These are phyloP conservation scores for Caradrina clavipalpis DNA, from an alignment of 2,888 invertebrate genomes.

Conservation along the genomic window DNA sequence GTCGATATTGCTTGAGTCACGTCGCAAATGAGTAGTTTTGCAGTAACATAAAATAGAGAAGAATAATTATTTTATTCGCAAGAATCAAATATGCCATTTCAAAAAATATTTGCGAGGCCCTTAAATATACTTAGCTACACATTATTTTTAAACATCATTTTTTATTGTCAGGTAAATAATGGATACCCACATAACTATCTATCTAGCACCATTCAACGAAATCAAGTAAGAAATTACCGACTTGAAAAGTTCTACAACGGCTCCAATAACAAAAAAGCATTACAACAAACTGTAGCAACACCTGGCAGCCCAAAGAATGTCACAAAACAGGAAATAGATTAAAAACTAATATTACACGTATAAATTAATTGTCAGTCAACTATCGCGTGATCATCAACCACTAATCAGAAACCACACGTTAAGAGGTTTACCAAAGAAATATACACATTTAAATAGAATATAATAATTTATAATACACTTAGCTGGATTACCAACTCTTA, in stretches of 20 bases:
- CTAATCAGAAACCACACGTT: constrained; percentile 53
- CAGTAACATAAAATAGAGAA: too few species aligned
- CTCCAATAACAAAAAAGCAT: neutral
- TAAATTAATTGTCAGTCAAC: constrained; percentile 41
- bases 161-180: too few species aligned
- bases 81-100: neutral
- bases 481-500: constrained; percentile 46
- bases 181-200: too few species aligned
- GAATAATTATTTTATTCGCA: neutral
- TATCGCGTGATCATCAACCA: constrained; percentile 51
- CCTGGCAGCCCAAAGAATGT: constrained; percentile 31
- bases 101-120: neutral
- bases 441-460: constrained; percentile 47
- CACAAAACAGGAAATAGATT: constrained; percentile 29
- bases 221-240: too few species aligned
- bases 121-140: neutral
- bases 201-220: too few species aligned
- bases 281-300: constrained; percentile 15
- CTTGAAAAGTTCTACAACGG: neutral
- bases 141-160: too few species aligned
- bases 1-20: neutral
- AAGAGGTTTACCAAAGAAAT: constrained; percentile 50
- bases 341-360: constrained; percentile 35
- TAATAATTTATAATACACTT: constrained; percentile 57
- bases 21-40: neutral